These are phyloP conservation scores for Typhlomys cinereus DNA, from an alignment of 2,113 vertebrate species.

Conservation along the genomic window DNA sequence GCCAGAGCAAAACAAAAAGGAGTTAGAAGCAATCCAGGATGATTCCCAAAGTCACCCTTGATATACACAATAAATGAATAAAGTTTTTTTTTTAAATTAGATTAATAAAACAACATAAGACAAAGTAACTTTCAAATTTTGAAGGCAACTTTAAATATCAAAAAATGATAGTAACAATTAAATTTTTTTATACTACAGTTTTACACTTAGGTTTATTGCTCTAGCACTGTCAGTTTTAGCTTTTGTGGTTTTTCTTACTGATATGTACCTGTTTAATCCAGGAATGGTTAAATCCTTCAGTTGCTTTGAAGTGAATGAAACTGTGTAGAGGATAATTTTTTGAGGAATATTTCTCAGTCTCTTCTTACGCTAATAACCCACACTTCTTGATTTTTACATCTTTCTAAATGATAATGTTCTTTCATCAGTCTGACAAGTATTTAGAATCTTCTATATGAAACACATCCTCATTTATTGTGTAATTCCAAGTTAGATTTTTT, in stretches of 20 bases:
- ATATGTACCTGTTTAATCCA: background rate
- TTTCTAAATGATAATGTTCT: constrained; percentile 8
- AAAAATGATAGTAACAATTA: background rate
- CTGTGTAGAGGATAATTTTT: background rate
- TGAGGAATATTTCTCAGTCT: background rate
- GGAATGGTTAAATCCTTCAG: background rate
- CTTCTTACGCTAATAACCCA: background rate
- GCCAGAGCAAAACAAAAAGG: background rate
- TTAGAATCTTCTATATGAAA: background rate
- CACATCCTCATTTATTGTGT: background rate
- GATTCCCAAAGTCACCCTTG: no score
- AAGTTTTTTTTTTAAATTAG: no score
- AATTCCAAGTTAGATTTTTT: no score
- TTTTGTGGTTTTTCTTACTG: constrained; percentile 14
- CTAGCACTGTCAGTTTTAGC: background rate
- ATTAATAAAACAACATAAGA: no score
- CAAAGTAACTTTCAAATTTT: constrained; percentile 30
- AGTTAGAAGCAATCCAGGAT: no score
- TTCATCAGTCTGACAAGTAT: constrained; percentile 1
- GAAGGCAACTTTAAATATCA: background rate
- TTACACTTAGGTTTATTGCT: background rate
- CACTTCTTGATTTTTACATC: background rate
- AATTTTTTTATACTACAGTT: background rate
- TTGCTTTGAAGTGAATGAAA: background rate
- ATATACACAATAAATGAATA: no score